A percentile compares a stretch with the other conserved stretches of the same genome.
These are phyloP conservation scores for Cyanocitta stelleri DNA, from an alignment of 2,113 vertebrate genomes.

Conservation along the genomic window DNA sequence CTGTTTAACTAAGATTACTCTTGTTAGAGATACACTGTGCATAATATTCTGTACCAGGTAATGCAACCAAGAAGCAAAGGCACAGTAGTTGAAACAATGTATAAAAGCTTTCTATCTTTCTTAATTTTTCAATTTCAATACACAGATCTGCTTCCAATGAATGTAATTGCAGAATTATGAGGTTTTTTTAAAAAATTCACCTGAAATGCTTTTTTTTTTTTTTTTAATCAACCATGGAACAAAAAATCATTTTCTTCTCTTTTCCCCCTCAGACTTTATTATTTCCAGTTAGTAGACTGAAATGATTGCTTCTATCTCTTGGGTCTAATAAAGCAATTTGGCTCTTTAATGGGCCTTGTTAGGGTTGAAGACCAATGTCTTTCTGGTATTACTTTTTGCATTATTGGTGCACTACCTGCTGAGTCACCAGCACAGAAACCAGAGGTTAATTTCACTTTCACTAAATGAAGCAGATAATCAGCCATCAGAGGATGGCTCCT, in stretches of 20 bases:
- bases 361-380: slow-evolving; percentile 67
- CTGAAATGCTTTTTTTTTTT: slow-evolving; percentile 10
- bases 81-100: background rate
- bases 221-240: background rate
- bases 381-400: slow-evolving; percentile 58
- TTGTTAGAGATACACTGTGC: background rate
- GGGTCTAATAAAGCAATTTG: slow-evolving; percentile 72
- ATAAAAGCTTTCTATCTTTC: background rate
- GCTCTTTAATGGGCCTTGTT: slow-evolving; percentile 68
- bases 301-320: slow-evolving; percentile 67
- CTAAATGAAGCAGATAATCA: slow-evolving; percentile 79
- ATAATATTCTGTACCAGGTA: background rate
- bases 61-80: background rate
- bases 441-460: slow-evolving; percentile 76
- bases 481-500: slow-evolving; percentile 62
- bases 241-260: slow-evolving; percentile 20
- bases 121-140: background rate
- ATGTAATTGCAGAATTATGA: background rate
- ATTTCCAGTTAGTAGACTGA: slow-evolving; percentile 64
- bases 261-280: slow-evolving; percentile 14
- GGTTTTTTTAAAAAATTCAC: background rate
- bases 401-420: slow-evolving; percentile 70
- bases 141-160: background rate
- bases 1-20: slow-evolving; percentile 19
- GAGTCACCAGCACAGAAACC: slow-evolving; percentile 70